These are phyloP conservation scores for Centropyge bicolor DNA, from an alignment of 2,797 vertebrate species.

Conservation along the genomic window DNA sequence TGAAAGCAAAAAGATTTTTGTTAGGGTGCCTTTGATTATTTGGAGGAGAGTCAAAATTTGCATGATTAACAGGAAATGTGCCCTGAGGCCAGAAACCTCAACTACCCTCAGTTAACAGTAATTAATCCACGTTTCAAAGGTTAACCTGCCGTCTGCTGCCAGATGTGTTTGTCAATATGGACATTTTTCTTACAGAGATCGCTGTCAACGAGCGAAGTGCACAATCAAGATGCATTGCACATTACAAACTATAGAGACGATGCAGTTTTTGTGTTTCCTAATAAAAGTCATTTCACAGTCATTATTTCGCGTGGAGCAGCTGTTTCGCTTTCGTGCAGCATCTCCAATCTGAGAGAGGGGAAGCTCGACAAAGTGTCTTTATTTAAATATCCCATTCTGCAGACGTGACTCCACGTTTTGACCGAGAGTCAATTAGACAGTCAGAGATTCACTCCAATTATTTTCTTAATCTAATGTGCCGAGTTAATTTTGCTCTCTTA, in stretches of 20 bases:
- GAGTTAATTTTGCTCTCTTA: conserved; percentile 49
- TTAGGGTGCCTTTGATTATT: conserved; percentile 58
- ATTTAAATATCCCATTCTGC: conserved; percentile 49
- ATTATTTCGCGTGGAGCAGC: conserved; percentile 24
- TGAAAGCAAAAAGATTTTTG: conserved; percentile 54
- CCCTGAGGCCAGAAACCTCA: conserved; percentile 45
- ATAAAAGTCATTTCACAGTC: conserved; percentile 15
- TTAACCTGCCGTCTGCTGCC: conserved; percentile 40
- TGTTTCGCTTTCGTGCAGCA: conserved; percentile 27
- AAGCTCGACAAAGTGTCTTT: conserved; percentile 34
- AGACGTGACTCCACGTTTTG: conserved; percentile 32
- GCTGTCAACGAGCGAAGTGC: not conserved
- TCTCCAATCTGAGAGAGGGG: conserved; percentile 28
- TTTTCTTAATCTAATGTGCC: conserved; percentile 40
- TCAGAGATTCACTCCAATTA: conserved; percentile 56
- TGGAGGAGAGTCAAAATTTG: conserved; percentile 46
- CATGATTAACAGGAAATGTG: conserved; percentile 60
- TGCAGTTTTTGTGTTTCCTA: not conserved
- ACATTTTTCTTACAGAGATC: not conserved
- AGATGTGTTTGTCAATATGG: conserved; percentile 20
- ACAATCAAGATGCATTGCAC: not conserved
- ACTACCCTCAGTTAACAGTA: conserved; percentile 39
- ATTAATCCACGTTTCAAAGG: conserved; percentile 52
- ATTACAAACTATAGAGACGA: too few species aligned
- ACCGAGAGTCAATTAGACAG: conserved; percentile 44